Evolutionary conservation across 1,140 invertebrate species (phyloP).

Genomic region (Megalopta genalis): DNA sequence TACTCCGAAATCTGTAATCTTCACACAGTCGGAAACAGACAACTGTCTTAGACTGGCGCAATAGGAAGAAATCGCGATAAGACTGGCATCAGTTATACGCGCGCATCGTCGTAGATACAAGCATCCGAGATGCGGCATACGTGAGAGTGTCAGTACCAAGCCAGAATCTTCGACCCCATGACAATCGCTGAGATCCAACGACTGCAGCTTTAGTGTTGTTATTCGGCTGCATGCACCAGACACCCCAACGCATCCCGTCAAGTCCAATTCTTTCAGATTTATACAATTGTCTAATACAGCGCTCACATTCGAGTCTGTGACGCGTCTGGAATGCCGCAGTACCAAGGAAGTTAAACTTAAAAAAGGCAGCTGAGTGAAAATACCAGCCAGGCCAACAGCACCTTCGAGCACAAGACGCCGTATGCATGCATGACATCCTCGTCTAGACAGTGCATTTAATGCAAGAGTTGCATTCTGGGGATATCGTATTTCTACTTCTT

Average conservation of each 20-base stretch:
- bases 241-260: slow-evolving; percentile 85
- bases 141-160: slow-evolving; percentile 89
- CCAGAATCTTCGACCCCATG: slow-evolving; percentile 90
- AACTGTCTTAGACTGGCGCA: slow-evolving; percentile 91
- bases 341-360: slow-evolving; percentile 69
- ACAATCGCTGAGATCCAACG: slow-evolving; percentile 93
- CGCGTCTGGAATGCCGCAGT: slow-evolving; percentile 67
- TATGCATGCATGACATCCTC: slow-evolving; percentile 79
- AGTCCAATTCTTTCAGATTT: slow-evolving; percentile 81
- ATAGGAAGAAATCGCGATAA: slow-evolving; percentile 92
- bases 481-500: slow-evolving; percentile 84
- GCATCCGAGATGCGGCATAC: slow-evolving; percentile 92
- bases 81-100: slow-evolving; percentile 89
- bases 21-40: slow-evolving; percentile 93
- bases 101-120: slow-evolving; percentile 93
- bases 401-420: slow-evolving; percentile 87
- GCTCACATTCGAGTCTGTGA: slow-evolving; percentile 65
- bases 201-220: slow-evolving; percentile 84
- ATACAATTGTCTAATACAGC: slow-evolving; percentile 69
- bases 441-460: slow-evolving; percentile 81
- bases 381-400: slow-evolving; percentile 87
- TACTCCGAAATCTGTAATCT: slow-evolving; percentile 94
- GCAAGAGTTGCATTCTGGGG: slow-evolving; percentile 82
- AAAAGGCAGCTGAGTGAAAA: slow-evolving; percentile 80
- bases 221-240: slow-evolving; percentile 83